phyloP scores from a whole-genome alignment of 2,888 invertebrate genomes.

The Leucophenga maculata region DNA sequence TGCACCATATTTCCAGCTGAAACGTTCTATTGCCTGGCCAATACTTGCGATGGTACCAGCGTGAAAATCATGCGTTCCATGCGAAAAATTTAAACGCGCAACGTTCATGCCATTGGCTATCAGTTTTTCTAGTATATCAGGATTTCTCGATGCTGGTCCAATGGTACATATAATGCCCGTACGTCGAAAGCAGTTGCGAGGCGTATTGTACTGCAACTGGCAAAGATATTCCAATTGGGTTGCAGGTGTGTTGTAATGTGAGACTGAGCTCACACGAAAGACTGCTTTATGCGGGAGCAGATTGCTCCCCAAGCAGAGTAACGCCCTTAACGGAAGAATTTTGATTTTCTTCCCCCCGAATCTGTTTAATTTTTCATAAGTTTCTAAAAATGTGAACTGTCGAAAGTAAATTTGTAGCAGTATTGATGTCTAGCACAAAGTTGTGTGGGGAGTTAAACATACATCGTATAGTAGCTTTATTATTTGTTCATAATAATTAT shows the following conservation, averaged over 20 bases:
- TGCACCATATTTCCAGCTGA: constrained; percentile 80
- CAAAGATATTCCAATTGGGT: constrained; percentile 91
- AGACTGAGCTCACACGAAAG: too few relatives aligned
- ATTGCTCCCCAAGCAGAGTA: too few relatives aligned
- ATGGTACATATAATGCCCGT: constrained; percentile 99
- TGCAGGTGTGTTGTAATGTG: background rate
- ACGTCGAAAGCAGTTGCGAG: constrained; percentile 86
- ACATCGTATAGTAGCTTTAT: constrained; percentile 19
- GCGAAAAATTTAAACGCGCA: constrained; percentile 94
- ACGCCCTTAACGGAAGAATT: background rate
- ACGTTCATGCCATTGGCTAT: constrained; percentile 97
- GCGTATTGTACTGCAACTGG: constrained; percentile 91
- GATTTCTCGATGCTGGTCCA: constrained; percentile 86
- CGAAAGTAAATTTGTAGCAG: background rate
- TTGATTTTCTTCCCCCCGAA: background rate
- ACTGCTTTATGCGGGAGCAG: background rate
- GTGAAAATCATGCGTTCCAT: constrained; percentile 95
- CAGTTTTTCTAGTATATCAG: constrained; percentile 88
- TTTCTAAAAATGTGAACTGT: too few relatives aligned
- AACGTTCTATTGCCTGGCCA: constrained; percentile 84
- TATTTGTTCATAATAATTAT: constrained; percentile 42
- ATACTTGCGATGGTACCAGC: constrained; percentile 90
- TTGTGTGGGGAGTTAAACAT: background rate
- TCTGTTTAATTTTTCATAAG: background rate
- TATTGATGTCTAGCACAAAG: background rate